phyloP scores from a whole-genome alignment of 1,140 invertebrate species.

The Formica exsecta region DNA sequence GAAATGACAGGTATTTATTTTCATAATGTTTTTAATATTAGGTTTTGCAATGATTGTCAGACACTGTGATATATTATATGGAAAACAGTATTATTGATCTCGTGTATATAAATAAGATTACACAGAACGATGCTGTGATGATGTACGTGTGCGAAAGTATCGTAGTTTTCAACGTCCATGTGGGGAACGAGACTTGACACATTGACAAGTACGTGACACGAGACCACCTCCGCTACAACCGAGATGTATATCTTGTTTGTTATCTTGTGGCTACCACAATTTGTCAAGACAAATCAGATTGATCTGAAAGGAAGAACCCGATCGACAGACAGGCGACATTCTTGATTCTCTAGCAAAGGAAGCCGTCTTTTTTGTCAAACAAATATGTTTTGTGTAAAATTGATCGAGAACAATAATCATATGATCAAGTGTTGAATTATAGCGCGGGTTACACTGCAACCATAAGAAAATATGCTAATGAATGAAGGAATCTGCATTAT shows the following conservation, averaged over 20 bases:
- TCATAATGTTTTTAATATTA: neutral
- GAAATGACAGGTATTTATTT: neutral
- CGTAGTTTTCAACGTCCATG: slow-evolving; percentile 55
- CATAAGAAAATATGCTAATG: slow-evolving; percentile 5
- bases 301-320: slow-evolving; percentile 10
- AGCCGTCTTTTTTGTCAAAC: neutral
- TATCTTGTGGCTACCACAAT: slow-evolving; percentile 75
- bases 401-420: slow-evolving; percentile 20
- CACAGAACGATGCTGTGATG: slow-evolving; percentile 10
- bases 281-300: slow-evolving; percentile 74
- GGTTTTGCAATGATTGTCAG: slow-evolving; percentile 15
- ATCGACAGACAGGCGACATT: slow-evolving; percentile 46
- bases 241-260: slow-evolving; percentile 71
- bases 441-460: neutral
- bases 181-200: slow-evolving; percentile 68
- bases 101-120: slow-evolving; percentile 13
- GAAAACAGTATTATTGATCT: neutral
- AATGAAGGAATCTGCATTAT: slow-evolving; percentile 39
- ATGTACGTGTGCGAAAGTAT: slow-evolving; percentile 36
- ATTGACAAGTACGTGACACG: slow-evolving; percentile 75
- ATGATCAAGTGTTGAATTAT: slow-evolving; percentile 5
- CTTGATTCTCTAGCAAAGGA: slow-evolving; percentile 39
- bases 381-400: neutral
- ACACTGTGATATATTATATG: neutral
- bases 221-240: slow-evolving; percentile 76